Conservation (phyloP, 2,888 invertebrate species). For the Andrena praecox region DNA sequence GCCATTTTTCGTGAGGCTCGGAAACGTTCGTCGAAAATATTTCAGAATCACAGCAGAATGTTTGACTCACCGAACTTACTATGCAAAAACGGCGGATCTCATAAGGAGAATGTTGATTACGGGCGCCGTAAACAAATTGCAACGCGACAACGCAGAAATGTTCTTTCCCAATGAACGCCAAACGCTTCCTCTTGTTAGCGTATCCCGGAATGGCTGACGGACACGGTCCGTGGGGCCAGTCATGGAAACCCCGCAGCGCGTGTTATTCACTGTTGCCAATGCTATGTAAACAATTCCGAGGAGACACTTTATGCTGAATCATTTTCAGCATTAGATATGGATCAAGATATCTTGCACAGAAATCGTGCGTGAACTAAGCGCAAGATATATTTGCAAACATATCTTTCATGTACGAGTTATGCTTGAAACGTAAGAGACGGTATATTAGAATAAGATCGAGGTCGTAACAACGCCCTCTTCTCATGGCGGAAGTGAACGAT, state of each 20-base stretch:
- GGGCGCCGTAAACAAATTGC: slow-evolving; percentile 59
- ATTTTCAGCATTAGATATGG: too few relatives aligned
- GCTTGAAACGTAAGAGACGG: too few relatives aligned
- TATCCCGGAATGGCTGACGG: slow-evolving; percentile 64
- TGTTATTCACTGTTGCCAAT: slow-evolving; percentile 36
- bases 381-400: too few relatives aligned
- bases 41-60: slow-evolving; percentile 46
- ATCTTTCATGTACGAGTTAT: too few relatives aligned
- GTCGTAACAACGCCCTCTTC: too few relatives aligned
- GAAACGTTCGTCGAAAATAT: slow-evolving; percentile 42
- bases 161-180: slow-evolving; percentile 47
- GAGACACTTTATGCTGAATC: not conserved
- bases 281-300: not conserved
- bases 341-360: too few relatives aligned
- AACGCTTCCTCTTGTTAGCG: slow-evolving; percentile 45
- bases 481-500: too few relatives aligned
- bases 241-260: slow-evolving; percentile 61
- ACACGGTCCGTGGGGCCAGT: slow-evolving; percentile 57
- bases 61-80: slow-evolving; percentile 72
- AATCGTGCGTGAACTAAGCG: too few relatives aligned
- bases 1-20: slow-evolving; percentile 54
- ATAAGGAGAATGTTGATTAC: slow-evolving; percentile 62
- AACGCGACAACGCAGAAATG: slow-evolving; percentile 60
- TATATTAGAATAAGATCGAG: too few relatives aligned
- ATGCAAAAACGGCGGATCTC: slow-evolving; percentile 55